Conservation (phyloP, 2,888 invertebrate genomes). For the Rhagonycha fulva region DNA sequence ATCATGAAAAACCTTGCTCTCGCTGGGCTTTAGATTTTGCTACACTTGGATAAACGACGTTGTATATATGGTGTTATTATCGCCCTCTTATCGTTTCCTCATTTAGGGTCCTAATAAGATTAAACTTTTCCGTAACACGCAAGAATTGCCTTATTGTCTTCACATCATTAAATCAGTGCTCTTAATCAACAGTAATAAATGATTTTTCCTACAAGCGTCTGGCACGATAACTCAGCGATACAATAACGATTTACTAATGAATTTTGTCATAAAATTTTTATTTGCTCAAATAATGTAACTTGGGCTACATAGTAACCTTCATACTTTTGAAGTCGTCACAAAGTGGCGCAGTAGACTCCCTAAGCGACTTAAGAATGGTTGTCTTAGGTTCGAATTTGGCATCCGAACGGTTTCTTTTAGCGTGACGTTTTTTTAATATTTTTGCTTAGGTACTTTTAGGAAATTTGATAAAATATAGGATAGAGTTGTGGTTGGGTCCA, state of each 20-base stretch:
- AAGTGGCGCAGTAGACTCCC: too few species aligned
- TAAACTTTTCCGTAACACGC: slow-evolving; percentile 7
- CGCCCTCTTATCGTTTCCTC: neutral
- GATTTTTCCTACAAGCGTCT: slow-evolving; percentile 36
- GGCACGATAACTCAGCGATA: slow-evolving; percentile 23
- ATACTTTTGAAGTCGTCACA: too few species aligned
- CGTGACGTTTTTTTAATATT: too few species aligned
- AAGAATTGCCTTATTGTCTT: slow-evolving; percentile 33
- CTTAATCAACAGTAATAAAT: slow-evolving; percentile 39
- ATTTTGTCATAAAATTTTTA: neutral
- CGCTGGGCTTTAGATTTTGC: neutral
- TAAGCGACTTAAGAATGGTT: too few species aligned
- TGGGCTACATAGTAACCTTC: too few species aligned
- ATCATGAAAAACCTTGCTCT: neutral
- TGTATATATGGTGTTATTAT: neutral
- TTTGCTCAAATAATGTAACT: too few species aligned
- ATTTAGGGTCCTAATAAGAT: slow-evolving; percentile 8
- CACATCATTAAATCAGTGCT: slow-evolving; percentile 35
- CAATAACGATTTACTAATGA: neutral
- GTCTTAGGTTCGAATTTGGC: too few species aligned
- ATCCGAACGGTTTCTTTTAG: too few species aligned
- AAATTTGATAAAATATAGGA: too few species aligned
- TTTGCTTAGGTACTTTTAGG: too few species aligned
- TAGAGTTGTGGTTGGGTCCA: too few species aligned
- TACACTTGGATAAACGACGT: neutral